Percentiles rank a stretch among this genome's conserved stretches.
These are phyloP conservation scores for Oryctolagus cuniculus DNA, from an alignment of 2,113 vertebrate species.

Conservation along the genomic window mOryCun1.1 NC_091438.1:107644001-107644500, in stretches of 20 bases:
- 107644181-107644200: background rate
- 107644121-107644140: background rate
- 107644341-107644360: background rate
- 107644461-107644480: background rate
- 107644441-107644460: background rate
- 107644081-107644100: background rate
- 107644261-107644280: background rate
- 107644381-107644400: background rate
- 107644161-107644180: conserved; percentile 35
- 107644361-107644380: background rate
- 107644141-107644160: background rate
- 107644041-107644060: background rate
- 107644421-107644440: background rate
- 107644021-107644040: background rate
- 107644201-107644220: background rate
- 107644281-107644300: background rate
- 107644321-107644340: background rate
- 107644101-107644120: background rate
- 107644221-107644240: background rate
- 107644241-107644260: background rate
- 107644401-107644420: background rate
- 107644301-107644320: background rate
- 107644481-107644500: background rate
- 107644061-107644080: background rate
- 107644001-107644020: background rate